Evolutionary conservation across 2,888 invertebrate genomes (phyloP).

Genomic region (Trissolcus japonicus): DNA sequence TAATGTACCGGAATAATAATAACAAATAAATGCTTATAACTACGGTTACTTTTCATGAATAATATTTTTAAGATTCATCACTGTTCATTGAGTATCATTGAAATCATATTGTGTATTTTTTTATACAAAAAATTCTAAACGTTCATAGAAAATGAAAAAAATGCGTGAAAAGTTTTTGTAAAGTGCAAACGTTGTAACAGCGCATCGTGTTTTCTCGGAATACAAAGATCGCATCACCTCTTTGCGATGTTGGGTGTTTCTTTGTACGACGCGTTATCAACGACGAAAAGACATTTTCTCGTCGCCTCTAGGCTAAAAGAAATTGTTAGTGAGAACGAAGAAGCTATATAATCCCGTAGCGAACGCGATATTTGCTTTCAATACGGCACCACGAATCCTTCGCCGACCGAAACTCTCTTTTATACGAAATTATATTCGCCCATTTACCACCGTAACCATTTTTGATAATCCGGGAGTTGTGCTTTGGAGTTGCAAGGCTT

Average conservation of each 20-base stretch:
- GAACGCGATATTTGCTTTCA: conserved; percentile 48
- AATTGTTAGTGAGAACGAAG: conserved; percentile 48
- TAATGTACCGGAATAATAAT: no score
- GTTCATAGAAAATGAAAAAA: no score
- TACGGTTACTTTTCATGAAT: no score
- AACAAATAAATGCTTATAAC: no score
- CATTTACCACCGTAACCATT: conserved; percentile 17
- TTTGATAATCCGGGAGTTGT: conserved; percentile 17
- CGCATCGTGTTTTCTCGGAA: conserved; percentile 15
- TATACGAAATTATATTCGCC: conserved; percentile 21
- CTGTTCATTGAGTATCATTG: no score
- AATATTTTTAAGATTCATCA: no score
- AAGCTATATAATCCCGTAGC: conserved; percentile 57
- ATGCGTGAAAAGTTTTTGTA: no score
- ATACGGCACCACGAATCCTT: conserved; percentile 57
- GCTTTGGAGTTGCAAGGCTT: not conserved
- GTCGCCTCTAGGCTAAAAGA: conserved; percentile 55
- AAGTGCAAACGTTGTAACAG: conserved; percentile 30
- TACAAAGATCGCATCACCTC: conserved; percentile 64
- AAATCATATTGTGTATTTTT: no score
- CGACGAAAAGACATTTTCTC: conserved; percentile 63
- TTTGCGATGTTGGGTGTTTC: conserved; percentile 60
- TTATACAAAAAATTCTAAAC: no score
- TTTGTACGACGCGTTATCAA: conserved; percentile 61
- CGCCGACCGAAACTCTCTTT: conserved; percentile 33